These are phyloP conservation scores for Antheraea mylitta DNA, from an alignment of 1,140 invertebrate species.

Conservation along the genomic window DNA sequence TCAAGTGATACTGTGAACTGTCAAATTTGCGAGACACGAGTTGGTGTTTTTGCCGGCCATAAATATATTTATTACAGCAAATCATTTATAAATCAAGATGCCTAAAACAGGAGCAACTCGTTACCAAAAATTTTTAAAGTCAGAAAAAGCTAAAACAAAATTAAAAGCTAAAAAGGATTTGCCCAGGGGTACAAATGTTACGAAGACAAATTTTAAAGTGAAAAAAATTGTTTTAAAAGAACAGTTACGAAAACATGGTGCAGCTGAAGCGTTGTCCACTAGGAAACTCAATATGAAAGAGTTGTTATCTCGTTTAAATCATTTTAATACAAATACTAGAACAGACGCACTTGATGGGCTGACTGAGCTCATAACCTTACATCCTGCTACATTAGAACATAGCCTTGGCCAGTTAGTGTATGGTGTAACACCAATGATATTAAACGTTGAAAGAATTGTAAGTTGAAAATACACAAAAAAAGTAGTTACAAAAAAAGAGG, in stretches of 20 bases:
- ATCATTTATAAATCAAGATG: conserved; percentile 30
- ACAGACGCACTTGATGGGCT: conserved; percentile 85
- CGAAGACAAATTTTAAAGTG: conserved; percentile 92
- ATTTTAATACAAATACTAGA: conserved; percentile 87
- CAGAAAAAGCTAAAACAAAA: conserved; percentile 89
- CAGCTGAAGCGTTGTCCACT: conserved; percentile 82
- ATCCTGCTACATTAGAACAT: conserved; percentile 79
- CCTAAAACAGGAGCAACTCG: conserved; percentile 68
- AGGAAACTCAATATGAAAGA: conserved; percentile 89
- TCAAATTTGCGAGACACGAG: no score
- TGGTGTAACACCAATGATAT: conserved; percentile 82
- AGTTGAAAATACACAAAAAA: conserved; percentile 24
- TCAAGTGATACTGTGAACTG: no score
- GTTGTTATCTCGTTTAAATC: conserved; percentile 85
- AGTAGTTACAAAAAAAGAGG: no score
- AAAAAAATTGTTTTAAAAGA: conserved; percentile 90
- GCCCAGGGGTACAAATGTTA: conserved; percentile 90
- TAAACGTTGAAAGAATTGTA: conserved; percentile 85
- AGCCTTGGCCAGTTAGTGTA: conserved; percentile 85
- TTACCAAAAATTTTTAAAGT: conserved; percentile 85
- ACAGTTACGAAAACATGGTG: conserved; percentile 84
- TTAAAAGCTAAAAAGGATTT: conserved; percentile 85
- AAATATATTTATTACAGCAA: not conserved
- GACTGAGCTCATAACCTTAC: conserved; percentile 82
- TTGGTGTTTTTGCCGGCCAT: no score